A percentile compares a stretch with the other conserved stretches of the same genome.
These are phyloP conservation scores for Nipponia nippon DNA, from an alignment of 2,113 vertebrate genomes.

Conservation along the genomic window DNA sequence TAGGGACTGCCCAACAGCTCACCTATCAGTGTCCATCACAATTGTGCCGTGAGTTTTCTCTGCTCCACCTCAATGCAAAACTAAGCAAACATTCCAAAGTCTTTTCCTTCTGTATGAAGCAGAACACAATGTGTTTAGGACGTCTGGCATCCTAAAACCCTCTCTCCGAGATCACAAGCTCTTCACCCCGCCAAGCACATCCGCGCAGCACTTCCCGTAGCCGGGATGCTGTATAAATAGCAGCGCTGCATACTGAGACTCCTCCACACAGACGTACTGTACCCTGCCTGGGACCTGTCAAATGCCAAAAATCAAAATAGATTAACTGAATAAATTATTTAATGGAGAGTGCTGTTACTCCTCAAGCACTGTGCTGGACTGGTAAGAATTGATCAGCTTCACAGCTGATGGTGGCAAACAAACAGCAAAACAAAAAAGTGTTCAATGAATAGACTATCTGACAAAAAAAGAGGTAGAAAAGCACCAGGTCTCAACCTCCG, in stretches of 20 bases:
- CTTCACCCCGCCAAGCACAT: background rate
- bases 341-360: background rate
- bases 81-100: background rate
- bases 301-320: background rate
- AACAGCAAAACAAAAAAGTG: background rate
- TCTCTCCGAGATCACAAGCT: background rate
- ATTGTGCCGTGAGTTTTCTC: fast-evolving
- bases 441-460: background rate
- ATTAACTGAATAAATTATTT: background rate
- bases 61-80: too few relatives aligned
- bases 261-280: background rate
- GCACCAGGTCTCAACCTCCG: background rate
- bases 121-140: background rate
- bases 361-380: background rate
- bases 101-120: background rate
- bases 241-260: background rate
- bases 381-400: background rate
- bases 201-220: fast-evolving
- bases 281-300: background rate
- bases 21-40: background rate
- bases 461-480: background rate
- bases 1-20: background rate
- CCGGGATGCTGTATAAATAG: background rate
- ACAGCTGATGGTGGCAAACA: background rate
- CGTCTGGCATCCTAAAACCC: background rate